Evolutionary conservation across 2,888 invertebrate genomes (phyloP).

Genomic region (Tipula helvola): DNA sequence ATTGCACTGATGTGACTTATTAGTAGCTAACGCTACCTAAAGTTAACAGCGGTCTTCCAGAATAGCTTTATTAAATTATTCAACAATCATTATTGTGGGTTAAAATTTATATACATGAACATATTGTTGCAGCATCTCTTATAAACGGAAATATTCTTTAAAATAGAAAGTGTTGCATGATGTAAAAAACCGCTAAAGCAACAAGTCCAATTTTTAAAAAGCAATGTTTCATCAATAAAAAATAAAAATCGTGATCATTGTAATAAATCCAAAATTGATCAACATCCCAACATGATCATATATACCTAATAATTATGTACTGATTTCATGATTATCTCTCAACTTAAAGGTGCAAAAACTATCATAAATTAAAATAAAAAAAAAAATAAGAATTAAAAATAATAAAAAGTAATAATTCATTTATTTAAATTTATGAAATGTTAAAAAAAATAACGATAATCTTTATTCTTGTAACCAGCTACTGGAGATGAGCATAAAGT

Average conservation of each 20-base stretch:
- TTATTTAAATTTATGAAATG: background rate
- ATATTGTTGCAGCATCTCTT: too few species aligned
- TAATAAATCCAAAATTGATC: background rate
- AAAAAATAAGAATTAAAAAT: background rate
- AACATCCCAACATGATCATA: background rate
- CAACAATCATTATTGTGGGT: too few species aligned
- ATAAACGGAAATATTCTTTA: background rate
- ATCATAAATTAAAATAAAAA: background rate
- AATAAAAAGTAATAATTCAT: background rate
- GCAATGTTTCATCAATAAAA: background rate
- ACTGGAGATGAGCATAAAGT: background rate
- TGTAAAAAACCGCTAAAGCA: background rate
- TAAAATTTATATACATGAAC: too few species aligned
- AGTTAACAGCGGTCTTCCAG: too few species aligned
- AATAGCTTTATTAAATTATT: too few species aligned
- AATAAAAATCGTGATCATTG: background rate
- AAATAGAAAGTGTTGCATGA: background rate
- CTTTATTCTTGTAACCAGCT: background rate
- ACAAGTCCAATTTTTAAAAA: background rate
- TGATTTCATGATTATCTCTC: background rate
- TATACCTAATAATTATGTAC: background rate
- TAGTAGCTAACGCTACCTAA: too few species aligned
- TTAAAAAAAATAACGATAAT: background rate
- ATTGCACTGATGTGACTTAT: too few species aligned
- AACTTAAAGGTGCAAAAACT: background rate